Conservation (phyloP, 2,888 invertebrate genomes). For the Agriotes lineatus region DNA sequence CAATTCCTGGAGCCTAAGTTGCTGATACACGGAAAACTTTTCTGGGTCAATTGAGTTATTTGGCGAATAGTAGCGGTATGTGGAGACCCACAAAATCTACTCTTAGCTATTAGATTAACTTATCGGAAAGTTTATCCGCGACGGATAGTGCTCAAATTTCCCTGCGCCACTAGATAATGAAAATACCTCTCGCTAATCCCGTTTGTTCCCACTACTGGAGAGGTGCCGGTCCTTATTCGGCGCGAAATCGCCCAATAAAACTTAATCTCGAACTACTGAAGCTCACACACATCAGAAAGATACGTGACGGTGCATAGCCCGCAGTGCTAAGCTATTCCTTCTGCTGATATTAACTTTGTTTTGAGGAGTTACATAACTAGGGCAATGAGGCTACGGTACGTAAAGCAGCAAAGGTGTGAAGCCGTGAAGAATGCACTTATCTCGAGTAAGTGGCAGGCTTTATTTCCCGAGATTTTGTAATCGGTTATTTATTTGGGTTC, state of each 20-base stretch:
- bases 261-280: conserved; percentile 12
- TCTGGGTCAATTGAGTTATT: too few relatives aligned
- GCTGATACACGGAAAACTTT: too few relatives aligned
- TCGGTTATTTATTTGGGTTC: too few relatives aligned
- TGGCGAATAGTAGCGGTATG: too few relatives aligned
- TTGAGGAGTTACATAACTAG: background rate
- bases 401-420: too few relatives aligned
- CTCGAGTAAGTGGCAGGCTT: too few relatives aligned
- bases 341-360: background rate
- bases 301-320: conserved; percentile 2
- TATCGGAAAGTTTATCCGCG: background rate
- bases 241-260: conserved; percentile 16
- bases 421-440: too few relatives aligned
- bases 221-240: conserved; percentile 8
- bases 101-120: background rate
- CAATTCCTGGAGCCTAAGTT: too few relatives aligned
- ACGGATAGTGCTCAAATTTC: background rate
- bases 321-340: background rate
- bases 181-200: conserved; percentile 14
- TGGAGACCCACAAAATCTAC: too few relatives aligned
- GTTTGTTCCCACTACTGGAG: conserved; percentile 11
- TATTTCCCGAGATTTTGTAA: too few relatives aligned
- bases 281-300: background rate
- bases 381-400: too few relatives aligned
- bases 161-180: background rate